Evolutionary conservation across 2,888 invertebrate genomes (phyloP).

Genomic region (Nephrotoma appendiculata): DNA sequence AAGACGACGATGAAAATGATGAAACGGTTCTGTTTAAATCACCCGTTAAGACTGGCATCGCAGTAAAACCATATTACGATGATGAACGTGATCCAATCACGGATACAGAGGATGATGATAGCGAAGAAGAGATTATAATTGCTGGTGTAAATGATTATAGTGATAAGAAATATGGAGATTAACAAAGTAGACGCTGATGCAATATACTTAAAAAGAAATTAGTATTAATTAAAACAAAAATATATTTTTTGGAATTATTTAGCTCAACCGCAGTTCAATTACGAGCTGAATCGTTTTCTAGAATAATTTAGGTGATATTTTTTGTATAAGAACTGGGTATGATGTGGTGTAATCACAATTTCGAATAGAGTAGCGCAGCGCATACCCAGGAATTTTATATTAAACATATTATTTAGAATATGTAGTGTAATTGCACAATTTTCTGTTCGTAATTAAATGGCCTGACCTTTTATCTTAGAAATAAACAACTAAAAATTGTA

Average conservation of each 20-base stretch:
- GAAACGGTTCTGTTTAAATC: conserved; percentile 30
- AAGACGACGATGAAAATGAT: conserved; percentile 25
- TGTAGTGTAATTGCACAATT: background rate
- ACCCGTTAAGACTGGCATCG: conserved; percentile 29
- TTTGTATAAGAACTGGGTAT: background rate
- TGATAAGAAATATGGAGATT: background rate
- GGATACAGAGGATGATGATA: conserved; percentile 42
- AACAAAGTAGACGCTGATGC: background rate
- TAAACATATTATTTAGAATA: background rate
- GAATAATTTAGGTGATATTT: background rate
- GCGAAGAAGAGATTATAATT: conserved; percentile 19
- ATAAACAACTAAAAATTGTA: background rate
- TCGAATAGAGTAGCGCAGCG: too few relatives aligned
- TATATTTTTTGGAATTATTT: background rate
- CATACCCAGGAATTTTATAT: background rate
- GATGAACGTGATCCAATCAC: conserved; percentile 48
- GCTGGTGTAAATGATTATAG: background rate
- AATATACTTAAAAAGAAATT: background rate
- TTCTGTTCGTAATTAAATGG: background rate
- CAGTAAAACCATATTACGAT: conserved; percentile 49
- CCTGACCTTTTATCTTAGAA: background rate
- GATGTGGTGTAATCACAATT: background rate
- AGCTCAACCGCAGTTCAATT: background rate
- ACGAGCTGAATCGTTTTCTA: background rate
- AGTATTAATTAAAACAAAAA: background rate